These are phyloP conservation scores for Aproaerema taeniolella DNA, from an alignment of 2,888 invertebrate genomes.

Conservation along the genomic window DNA sequence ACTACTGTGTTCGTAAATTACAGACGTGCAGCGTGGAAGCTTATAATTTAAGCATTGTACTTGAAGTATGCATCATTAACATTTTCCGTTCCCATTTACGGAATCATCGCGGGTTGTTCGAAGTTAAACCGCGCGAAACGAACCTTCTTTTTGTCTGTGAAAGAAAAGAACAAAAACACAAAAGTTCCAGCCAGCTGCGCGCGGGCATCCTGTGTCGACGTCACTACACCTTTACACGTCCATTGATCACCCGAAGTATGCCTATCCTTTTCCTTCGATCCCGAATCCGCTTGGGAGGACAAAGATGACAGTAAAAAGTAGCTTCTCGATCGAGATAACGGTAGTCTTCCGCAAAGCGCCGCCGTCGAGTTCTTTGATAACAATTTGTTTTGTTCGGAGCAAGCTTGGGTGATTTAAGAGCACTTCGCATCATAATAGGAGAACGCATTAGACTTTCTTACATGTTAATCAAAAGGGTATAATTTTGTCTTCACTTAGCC, in stretches of 20 bases:
- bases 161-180: constrained; percentile 50
- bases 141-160: constrained; percentile 56
- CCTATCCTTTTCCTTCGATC: constrained; percentile 42
- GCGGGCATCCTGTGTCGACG: constrained; percentile 72
- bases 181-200: constrained; percentile 74
- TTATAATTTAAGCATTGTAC: constrained; percentile 51
- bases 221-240: constrained; percentile 62
- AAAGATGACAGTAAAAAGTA: constrained; percentile 41
- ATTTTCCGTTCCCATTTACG: constrained; percentile 67
- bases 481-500: constrained; percentile 5
- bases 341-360: constrained; percentile 59
- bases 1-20: constrained; percentile 48
- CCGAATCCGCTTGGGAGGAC: constrained; percentile 25
- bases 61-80: constrained; percentile 57
- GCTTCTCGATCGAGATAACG: constrained; percentile 48
- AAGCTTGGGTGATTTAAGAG: constrained; percentile 6
- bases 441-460: constrained; percentile 3
- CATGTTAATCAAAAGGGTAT: constrained; percentile 2
- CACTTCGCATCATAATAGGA: neutral
- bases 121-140: constrained; percentile 66
- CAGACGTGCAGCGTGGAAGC: constrained; percentile 31
- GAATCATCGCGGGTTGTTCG: constrained; percentile 53
- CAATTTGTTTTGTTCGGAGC: constrained; percentile 47
- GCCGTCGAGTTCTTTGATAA: constrained; percentile 52
- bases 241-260: constrained; percentile 51